These are phyloP conservation scores for Meteorus sp. DNA, from an alignment of 1,140 invertebrate genomes.

Conservation along the genomic window DNA sequence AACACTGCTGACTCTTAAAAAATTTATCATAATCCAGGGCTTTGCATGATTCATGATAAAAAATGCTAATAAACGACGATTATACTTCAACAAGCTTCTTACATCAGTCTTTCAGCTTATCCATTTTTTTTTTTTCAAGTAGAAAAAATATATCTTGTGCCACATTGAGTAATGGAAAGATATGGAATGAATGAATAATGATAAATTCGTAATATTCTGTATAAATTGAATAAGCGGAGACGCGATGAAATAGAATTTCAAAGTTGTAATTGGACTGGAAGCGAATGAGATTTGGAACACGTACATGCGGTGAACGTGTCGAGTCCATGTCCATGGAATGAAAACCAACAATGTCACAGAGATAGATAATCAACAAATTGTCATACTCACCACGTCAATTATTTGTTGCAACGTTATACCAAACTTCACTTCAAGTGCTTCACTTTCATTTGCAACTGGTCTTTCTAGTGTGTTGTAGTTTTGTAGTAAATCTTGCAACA, in stretches of 20 bases:
- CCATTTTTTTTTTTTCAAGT: background rate
- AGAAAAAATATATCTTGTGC: too few species aligned
- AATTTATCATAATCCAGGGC: slow-evolving; percentile 2
- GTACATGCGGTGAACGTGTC: too few species aligned
- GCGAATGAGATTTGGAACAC: background rate
- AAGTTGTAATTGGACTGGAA: background rate
- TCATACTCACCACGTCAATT: slow-evolving; percentile 90
- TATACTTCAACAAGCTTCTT: background rate
- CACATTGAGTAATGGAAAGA: background rate
- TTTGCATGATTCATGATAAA: slow-evolving; percentile 13
- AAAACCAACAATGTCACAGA: background rate
- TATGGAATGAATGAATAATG: background rate
- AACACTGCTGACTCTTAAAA: background rate
- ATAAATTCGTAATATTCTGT: background rate
- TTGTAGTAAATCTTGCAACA: slow-evolving; percentile 85
- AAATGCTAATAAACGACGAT: slow-evolving; percentile 15
- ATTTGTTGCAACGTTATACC: slow-evolving; percentile 97
- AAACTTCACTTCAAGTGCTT: slow-evolving; percentile 90
- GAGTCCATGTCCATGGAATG: background rate
- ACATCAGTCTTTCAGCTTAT: background rate
- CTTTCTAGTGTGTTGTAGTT: slow-evolving; percentile 95
- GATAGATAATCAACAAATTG: background rate
- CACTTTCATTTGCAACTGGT: slow-evolving; percentile 93
- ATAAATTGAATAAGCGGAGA: background rate
- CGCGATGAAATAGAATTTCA: background rate